phyloP scores from a whole-genome alignment of 2,113 vertebrate genomes.

The Panthera tigris region DNA sequence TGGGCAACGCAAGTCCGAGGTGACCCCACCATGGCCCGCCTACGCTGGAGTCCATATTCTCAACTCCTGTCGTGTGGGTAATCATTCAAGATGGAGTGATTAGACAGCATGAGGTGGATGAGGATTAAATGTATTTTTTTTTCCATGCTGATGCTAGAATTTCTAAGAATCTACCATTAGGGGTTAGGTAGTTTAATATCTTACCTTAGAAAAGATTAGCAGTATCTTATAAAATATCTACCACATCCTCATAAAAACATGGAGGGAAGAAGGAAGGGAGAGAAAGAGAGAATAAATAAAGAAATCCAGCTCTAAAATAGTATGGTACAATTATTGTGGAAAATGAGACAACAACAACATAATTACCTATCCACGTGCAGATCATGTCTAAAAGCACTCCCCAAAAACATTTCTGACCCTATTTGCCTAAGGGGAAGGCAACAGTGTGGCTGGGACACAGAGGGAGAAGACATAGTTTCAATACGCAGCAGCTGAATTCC shows the following conservation, averaged over 20 bases:
- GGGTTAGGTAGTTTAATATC: background rate
- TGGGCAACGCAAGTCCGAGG: background rate
- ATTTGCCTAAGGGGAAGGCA: background rate
- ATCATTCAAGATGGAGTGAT: background rate
- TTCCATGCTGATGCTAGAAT: background rate
- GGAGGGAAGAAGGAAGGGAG: fast-evolving
- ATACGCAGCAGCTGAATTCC: background rate
- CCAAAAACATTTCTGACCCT: background rate
- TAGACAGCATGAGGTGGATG: background rate
- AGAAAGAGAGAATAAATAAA: background rate
- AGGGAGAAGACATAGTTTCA: background rate
- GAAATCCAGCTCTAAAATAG: background rate
- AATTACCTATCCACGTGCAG: background rate
- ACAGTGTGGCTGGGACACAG: background rate
- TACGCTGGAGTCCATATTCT: background rate
- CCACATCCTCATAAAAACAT: background rate
- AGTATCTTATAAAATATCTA: background rate
- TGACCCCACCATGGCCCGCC: fast-evolving
- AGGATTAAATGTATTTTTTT: background rate
- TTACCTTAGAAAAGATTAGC: background rate
- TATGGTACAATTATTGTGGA: background rate
- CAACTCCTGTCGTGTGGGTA: background rate
- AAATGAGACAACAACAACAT: background rate
- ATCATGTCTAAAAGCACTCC: background rate
- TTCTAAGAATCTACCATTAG: background rate